Conservation (phyloP, 2,888 invertebrate genomes). For the Pseudococcus longispinus region DNA sequence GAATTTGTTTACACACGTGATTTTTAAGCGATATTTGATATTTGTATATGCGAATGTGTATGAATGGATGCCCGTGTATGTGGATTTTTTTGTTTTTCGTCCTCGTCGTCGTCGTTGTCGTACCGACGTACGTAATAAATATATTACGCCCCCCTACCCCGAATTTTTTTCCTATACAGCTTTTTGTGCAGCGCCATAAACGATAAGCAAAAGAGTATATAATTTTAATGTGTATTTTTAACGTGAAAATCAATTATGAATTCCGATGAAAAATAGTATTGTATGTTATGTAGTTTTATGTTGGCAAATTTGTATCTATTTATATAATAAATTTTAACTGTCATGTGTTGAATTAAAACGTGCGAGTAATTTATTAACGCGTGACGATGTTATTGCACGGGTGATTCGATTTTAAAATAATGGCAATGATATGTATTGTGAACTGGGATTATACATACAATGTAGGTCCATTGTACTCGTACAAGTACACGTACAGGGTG, state of each 20-base stretch:
- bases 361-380: background rate
- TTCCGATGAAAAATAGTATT: background rate
- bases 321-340: conserved; percentile 33
- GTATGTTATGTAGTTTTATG: conserved; percentile 44
- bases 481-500: too few species aligned
- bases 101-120: background rate
- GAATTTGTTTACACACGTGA: background rate
- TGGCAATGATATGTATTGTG: background rate
- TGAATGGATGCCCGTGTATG: background rate
- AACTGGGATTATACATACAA: too few species aligned
- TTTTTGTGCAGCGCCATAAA: conserved; percentile 20
- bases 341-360: background rate
- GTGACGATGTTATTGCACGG: background rate
- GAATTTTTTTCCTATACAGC: background rate
- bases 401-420: background rate
- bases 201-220: conserved; percentile 19
- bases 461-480: too few species aligned
- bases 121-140: background rate
- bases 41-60: background rate
- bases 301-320: conserved; percentile 32
- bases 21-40: background rate
- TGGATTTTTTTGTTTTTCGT: background rate
- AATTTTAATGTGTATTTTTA: conserved; percentile 31
- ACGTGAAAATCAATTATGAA: conserved; percentile 26
- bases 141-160: background rate